Evolutionary conservation across 2,797 vertebrate genomes (phyloP).

Genomic region (Mareca strepera): DNA sequence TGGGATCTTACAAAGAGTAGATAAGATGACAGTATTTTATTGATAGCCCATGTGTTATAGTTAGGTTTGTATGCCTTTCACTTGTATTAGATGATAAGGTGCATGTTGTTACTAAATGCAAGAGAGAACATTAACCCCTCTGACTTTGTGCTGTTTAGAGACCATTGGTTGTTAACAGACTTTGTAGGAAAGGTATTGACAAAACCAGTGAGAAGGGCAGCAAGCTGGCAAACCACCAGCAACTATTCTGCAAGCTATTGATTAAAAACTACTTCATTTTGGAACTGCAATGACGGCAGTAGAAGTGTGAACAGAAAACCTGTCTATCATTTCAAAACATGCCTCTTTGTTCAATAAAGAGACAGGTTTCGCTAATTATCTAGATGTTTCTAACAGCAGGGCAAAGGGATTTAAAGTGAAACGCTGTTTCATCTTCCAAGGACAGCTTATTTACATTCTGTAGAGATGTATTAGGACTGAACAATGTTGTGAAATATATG

Average conservation of each 20-base stretch:
- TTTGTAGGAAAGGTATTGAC: constrained; percentile 4
- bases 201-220: not conserved
- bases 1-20: not conserved
- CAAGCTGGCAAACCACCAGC: not conserved
- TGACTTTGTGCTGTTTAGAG: not conserved
- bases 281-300: not conserved
- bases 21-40: constrained; percentile 16
- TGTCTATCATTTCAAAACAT: not conserved
- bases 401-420: not conserved
- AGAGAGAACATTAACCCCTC: not conserved
- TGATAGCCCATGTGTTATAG: not conserved
- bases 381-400: not conserved
- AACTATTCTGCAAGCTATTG: not conserved
- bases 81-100: not conserved
- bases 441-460: not conserved
- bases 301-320: not conserved
- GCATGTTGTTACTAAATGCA: not conserved
- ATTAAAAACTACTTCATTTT: not conserved
- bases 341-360: not conserved
- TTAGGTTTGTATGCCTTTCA: not conserved
- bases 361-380: not conserved
- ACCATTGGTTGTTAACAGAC: not conserved
- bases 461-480: not conserved
- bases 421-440: not conserved
- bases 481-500: not conserved